Evolutionary conservation across 37 sponge, comb jelly and placozoan species (phyloP).

Genomic region (Bolinopsis microptera): DNA sequence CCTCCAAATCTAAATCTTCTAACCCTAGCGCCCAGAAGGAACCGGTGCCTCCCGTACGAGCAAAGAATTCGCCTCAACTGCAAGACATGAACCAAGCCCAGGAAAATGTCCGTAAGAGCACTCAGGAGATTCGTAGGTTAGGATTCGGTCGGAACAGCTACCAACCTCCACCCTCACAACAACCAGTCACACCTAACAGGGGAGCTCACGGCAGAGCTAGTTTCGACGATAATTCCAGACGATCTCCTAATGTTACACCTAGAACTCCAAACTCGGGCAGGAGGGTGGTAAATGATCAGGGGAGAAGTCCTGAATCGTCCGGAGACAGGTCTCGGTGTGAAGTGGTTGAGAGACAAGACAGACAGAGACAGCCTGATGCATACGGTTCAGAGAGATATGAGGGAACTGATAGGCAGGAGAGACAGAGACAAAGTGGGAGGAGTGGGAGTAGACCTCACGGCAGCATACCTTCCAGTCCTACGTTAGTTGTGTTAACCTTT

Average conservation of each 20-base stretch:
- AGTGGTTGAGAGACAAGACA: not conserved
- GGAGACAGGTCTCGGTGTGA: not conserved
- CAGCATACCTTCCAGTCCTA: not conserved
- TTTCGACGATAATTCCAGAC: not conserved
- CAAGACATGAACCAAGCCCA: not conserved
- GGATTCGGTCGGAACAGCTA: constrained; percentile 26
- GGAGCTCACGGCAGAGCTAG: not conserved
- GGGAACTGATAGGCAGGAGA: not conserved
- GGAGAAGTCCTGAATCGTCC: not conserved
- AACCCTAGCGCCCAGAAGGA: not conserved
- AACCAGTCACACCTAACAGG: not conserved
- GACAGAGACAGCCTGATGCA: not conserved
- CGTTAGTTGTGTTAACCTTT: not conserved
- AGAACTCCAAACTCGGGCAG: not conserved
- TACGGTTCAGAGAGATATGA: not conserved
- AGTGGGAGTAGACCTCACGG: not conserved
- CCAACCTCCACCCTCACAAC: not conserved
- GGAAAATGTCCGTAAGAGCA: not conserved
- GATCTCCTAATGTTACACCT: not conserved
- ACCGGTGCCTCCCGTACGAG: not conserved
- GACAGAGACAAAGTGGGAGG: not conserved
- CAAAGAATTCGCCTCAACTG: not conserved
- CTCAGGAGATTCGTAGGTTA: not conserved
- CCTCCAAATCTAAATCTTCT: not conserved
- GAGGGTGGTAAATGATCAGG: not conserved